phyloP scores from a whole-genome alignment of 2,888 invertebrate species.

The Drosophila anceps region DNA sequence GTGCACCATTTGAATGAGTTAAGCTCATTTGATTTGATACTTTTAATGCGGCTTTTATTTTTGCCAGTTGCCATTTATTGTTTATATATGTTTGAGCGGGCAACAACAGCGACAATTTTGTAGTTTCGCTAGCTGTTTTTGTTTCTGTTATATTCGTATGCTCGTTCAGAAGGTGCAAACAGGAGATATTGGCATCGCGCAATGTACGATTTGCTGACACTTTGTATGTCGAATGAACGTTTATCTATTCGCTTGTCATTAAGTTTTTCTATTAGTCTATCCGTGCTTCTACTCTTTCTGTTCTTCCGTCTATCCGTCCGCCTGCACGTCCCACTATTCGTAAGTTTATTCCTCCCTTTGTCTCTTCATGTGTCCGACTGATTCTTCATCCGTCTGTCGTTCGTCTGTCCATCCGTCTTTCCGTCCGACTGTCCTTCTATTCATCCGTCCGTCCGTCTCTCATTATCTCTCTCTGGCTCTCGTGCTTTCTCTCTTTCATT shows the following conservation, averaged over 20 bases:
- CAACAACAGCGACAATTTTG: conserved; percentile 24
- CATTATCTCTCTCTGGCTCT: no score
- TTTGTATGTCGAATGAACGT: neutral
- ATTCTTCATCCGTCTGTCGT: no score
- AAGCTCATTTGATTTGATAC: conserved; percentile 66
- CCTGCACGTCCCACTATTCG: no score
- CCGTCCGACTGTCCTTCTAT: no score
- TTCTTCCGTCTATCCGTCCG: neutral
- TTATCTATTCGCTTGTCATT: no score
- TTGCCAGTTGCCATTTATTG: conserved; percentile 57
- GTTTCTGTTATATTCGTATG: neutral
- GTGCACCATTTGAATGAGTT: conserved; percentile 62
- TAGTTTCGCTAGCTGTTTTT: conserved; percentile 36
- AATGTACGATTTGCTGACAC: neutral
- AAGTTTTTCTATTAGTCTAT: neutral
- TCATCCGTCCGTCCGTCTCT: neutral
- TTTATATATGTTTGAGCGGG: conserved; percentile 41
- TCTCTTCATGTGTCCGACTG: neutral
- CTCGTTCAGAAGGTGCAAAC: neutral
- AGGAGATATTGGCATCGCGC: neutral
- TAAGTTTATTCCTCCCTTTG: no score
- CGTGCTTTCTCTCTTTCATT: no score
- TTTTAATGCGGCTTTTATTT: conserved; percentile 60
- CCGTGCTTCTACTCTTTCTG: neutral
- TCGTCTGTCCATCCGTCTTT: no score